Evolutionary conservation across 2,888 invertebrate species (phyloP), one percentile per base, ranked within the genome.

Genomic region (Platerodrilus igneus): DNA sequence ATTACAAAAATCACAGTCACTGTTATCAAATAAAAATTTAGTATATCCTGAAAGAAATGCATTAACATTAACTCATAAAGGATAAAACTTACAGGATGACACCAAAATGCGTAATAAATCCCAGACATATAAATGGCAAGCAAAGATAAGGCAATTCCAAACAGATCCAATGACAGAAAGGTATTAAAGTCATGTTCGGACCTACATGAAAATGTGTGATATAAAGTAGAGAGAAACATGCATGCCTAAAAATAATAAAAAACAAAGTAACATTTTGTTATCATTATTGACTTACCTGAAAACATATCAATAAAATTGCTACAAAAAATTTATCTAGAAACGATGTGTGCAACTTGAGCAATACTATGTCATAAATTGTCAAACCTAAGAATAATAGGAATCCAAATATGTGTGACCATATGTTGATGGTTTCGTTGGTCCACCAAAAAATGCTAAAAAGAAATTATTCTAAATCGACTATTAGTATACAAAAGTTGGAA

Each of bases 381-480:
- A 94, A 71, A 31, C 83, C 82, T 43, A 89, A 72, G 60, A 96
- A 87, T 35, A 94, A 70, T 65, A 85, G 76, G 72, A 86, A 86
- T 6, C 89, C 89, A 57, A 87, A 86, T 59, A 96, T 74, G 65
- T 96, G 96, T 27, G 91, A 91, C 96, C 96, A 96, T 62, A 96
- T 94, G 63, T 96, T 96, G 63, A 96, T 79, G 1, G 94, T 95
- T 69, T 96, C 96, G 66, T 96, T 96, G 38, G 90, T 94, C 91
- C 93, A 91, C 83, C 91, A 87, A 71, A 95, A 92, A 62, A 92
- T 75, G 66, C 94, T 91, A n/a, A n/a, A n/a, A n/a, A n/a, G n/a
- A n/a, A n/a, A n/a, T n/a, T n/a, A n/a, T n/a, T n/a, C n/a, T n/a
- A n/a, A n/a, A n/a, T n/a, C n/a, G n/a, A n/a, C n/a, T n/a, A n/a